A percentile compares a stretch with the other conserved stretches of the same genome.
Conservation (phyloP, 2,888 invertebrate genomes). For the Criorhina ranunculi region DNA sequence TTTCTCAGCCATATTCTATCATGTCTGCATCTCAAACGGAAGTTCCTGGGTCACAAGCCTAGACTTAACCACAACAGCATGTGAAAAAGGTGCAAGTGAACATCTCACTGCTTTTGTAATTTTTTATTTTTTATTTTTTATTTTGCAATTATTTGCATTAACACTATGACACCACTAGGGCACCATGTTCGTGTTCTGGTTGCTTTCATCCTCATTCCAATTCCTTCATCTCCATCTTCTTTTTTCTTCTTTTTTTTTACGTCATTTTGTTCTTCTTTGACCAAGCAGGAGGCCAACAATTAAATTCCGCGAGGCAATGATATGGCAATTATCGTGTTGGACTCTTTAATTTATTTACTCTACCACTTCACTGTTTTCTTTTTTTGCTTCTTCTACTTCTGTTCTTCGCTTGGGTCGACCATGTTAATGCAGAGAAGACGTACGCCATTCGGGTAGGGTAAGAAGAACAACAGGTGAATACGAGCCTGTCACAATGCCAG, state of each 20-base stretch:
- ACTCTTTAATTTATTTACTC: slow-evolving; percentile 67
- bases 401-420: slow-evolving; percentile 23
- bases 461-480: slow-evolving; percentile 74
- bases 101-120: slow-evolving; percentile 45
- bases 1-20: slow-evolving; percentile 50
- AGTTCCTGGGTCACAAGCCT: slow-evolving; percentile 81
- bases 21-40: slow-evolving; percentile 81
- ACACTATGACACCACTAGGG: slow-evolving; percentile 54
- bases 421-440: slow-evolving; percentile 58
- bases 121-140: slow-evolving; percentile 7
- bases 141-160: slow-evolving; percentile 64
- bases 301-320: slow-evolving; percentile 73
- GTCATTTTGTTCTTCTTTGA: slow-evolving; percentile 58
- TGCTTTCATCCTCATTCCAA: slow-evolving; percentile 39
- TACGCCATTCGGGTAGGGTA: slow-evolving; percentile 68
- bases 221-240: slow-evolving; percentile 27
- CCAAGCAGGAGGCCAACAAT: slow-evolving; percentile 67
- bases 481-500: slow-evolving; percentile 75
- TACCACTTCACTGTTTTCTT: slow-evolving; percentile 1
- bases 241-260: slow-evolving; percentile 28
- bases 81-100: slow-evolving; percentile 82
- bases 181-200: slow-evolving; percentile 28
- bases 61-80: slow-evolving; percentile 81
- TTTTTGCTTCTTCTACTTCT: not conserved
- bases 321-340: slow-evolving; percentile 75